These are phyloP conservation scores for Alloscopus bannaensis DNA, from an alignment of 2,888 invertebrate species.

Conservation along the genomic window DNA sequence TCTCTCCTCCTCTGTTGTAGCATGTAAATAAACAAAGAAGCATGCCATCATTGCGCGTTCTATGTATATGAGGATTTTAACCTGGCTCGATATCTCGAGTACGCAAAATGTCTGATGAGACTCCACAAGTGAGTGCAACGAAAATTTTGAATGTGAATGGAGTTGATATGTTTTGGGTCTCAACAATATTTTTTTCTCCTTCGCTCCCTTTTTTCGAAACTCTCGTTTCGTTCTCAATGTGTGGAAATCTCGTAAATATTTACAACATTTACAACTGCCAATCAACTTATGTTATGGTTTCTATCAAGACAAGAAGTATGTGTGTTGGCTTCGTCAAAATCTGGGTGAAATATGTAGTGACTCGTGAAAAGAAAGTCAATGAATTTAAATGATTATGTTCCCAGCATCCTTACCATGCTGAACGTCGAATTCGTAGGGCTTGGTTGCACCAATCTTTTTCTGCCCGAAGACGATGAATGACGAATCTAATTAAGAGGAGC, in stretches of 20 bases:
- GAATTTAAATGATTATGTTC: too few species aligned
- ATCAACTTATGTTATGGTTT: neutral
- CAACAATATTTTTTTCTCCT: neutral
- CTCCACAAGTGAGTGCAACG: too few species aligned
- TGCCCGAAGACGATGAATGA: conserved; percentile 42
- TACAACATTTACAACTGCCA: conserved; percentile 23
- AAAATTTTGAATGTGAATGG: neutral
- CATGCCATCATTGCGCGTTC: too few species aligned
- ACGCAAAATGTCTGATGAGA: too few species aligned
- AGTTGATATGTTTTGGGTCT: neutral
- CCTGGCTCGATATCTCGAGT: neutral
- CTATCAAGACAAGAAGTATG: neutral
- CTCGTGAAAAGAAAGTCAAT: too few species aligned
- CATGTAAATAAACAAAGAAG: conserved; percentile 10
- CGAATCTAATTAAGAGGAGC: conserved; percentile 30
- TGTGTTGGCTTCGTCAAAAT: conserved; percentile 1
- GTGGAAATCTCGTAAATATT: conserved; percentile 50
- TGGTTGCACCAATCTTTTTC: conserved; percentile 18
- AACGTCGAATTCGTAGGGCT: conserved; percentile 36
- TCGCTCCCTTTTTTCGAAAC: too few species aligned
- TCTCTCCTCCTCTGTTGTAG: conserved; percentile 59
- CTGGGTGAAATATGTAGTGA: conserved; percentile 3
- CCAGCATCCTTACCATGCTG: conserved; percentile 50
- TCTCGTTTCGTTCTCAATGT: too few species aligned
- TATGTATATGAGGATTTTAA: neutral